Percentiles rank a stretch among this genome's conserved stretches.
Evolutionary conservation across 2,113 vertebrate species (phyloP).

Genomic region (Erinaceus europaeus): DNA sequence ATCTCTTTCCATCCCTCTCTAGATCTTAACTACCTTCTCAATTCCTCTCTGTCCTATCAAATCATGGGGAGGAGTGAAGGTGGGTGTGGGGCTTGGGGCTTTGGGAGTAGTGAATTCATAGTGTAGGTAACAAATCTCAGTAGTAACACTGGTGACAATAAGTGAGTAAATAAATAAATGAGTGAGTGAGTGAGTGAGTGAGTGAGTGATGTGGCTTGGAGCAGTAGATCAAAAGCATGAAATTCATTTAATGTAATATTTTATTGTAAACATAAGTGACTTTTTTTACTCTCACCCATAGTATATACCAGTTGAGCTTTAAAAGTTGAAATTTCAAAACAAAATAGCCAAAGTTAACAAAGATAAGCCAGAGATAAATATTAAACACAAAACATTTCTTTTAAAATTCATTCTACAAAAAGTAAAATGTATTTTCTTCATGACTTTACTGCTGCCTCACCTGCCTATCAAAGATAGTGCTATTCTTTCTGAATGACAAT

Average conservation of each 20-base stretch:
- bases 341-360: background rate
- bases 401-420: background rate
- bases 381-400: background rate
- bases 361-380: background rate
- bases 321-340: background rate
- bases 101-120: too few species aligned
- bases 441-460: background rate
- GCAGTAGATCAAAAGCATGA: background rate
- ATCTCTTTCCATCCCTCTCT: too few species aligned
- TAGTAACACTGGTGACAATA: too few species aligned
- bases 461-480: background rate
- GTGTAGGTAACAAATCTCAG: too few species aligned
- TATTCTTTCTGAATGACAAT: background rate
- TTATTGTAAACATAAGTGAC: background rate
- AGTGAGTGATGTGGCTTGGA: background rate
- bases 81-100: too few species aligned
- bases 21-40: too few species aligned
- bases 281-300: background rate
- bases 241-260: background rate
- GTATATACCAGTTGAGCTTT: background rate
- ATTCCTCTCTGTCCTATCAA: too few species aligned
- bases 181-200: too few species aligned
- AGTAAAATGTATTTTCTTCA: background rate
- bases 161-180: too few species aligned
- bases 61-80: too few species aligned